Conservation (phyloP, 2,113 vertebrate genomes). For the Mesocricetus auratus region DNA sequence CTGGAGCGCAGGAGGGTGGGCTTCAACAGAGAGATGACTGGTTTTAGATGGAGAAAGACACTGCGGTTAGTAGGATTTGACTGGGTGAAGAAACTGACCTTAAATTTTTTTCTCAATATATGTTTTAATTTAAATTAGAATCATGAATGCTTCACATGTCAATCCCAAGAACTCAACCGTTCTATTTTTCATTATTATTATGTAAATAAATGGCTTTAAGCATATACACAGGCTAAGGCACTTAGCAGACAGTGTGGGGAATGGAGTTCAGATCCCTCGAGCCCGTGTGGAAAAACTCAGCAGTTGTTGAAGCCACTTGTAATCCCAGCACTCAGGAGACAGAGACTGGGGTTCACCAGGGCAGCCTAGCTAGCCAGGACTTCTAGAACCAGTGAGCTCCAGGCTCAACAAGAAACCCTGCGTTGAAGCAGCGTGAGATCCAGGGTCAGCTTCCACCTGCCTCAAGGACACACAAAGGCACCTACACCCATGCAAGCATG, state of each 20-base stretch:
- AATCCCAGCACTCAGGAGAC: background rate
- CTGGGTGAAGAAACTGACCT: background rate
- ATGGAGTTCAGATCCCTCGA: background rate
- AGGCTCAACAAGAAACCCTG: background rate
- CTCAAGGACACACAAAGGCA: background rate
- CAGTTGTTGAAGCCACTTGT: background rate
- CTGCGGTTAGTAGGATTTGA: background rate
- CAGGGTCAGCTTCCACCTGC: background rate
- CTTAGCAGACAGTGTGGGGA: background rate
- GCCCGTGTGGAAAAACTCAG: background rate
- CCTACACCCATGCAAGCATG: background rate
- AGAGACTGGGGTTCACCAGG: background rate
- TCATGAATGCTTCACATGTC: too few relatives aligned
- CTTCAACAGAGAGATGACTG: background rate
- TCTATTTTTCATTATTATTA: background rate
- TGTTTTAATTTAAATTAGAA: too few relatives aligned
- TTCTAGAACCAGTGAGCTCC: too few relatives aligned
- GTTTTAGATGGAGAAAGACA: background rate
- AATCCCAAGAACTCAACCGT: slow-evolving; percentile 21
- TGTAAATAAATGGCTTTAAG: background rate
- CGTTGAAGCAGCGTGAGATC: background rate
- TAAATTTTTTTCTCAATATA: too few relatives aligned
- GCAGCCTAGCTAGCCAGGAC: background rate
- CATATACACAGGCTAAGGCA: background rate
- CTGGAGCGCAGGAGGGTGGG: background rate